These are phyloP conservation scores for Coenonympha glycerion DNA, from an alignment of 2,888 invertebrate species.

Conservation along the genomic window DNA sequence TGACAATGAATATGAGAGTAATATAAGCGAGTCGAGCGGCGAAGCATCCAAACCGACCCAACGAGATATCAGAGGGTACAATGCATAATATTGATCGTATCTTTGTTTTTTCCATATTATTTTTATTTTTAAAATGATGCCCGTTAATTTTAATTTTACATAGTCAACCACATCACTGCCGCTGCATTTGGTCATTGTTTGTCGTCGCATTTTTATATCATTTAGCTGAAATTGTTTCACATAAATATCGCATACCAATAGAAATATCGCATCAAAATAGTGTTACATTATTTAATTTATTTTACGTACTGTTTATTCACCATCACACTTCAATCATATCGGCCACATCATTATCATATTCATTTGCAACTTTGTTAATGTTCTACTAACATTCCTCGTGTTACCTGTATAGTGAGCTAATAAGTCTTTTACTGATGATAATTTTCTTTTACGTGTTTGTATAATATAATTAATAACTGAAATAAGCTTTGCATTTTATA, in stretches of 20 bases:
- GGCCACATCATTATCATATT: no score
- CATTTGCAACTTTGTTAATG: no score
- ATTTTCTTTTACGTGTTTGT: no score
- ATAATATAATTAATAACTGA: no score
- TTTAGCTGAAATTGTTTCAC: neutral
- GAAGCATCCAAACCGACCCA: constrained; percentile 67
- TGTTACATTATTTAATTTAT: neutral
- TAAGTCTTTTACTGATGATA: no score
- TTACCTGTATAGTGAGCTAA: no score
- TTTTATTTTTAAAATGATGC: constrained; percentile 62
- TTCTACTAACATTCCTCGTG: no score
- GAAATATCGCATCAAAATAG: no score
- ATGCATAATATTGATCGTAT: constrained; percentile 59
- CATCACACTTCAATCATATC: no score
- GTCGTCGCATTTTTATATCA: constrained; percentile 9
- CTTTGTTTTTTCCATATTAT: constrained; percentile 60
- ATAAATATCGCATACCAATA: no score
- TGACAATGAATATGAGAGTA: constrained; percentile 75
- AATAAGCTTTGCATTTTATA: no score
- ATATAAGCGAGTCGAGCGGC: constrained; percentile 72
- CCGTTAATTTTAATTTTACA: constrained; percentile 44
- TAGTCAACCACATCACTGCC: constrained; percentile 17
- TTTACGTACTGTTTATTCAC: no score
- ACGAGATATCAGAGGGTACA: constrained; percentile 71
- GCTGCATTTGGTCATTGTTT: constrained; percentile 7